Evolutionary conservation across 2,113 vertebrate species (phyloP).

Genomic region (Callopanchax toddi): DNA sequence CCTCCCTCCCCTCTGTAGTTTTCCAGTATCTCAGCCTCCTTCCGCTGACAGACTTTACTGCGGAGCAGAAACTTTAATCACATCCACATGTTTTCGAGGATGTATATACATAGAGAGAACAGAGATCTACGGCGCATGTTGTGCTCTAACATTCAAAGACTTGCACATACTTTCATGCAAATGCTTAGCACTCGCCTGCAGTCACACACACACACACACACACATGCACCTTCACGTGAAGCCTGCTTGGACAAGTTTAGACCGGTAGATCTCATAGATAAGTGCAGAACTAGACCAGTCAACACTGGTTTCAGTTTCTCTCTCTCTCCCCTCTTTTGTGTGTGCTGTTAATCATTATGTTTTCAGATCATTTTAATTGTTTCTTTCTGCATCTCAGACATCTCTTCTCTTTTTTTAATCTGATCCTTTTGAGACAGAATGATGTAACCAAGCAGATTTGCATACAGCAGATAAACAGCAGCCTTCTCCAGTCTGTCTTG

Average conservation of each 20-base stretch:
- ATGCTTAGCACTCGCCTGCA: not conserved
- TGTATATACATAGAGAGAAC: slow-evolving; percentile 16
- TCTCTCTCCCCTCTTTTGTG: slow-evolving; percentile 8
- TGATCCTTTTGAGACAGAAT: slow-evolving; percentile 6
- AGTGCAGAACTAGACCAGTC: slow-evolving; percentile 46
- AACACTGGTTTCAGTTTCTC: slow-evolving; percentile 23
- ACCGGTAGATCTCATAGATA: slow-evolving; percentile 57
- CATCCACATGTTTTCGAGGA: slow-evolving; percentile 66
- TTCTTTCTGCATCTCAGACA: slow-evolving; percentile 28
- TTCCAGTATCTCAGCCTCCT: slow-evolving; percentile 22
- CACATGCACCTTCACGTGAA: slow-evolving; percentile 16
- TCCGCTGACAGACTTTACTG: slow-evolving; percentile 47
- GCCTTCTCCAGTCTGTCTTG: slow-evolving; percentile 39
- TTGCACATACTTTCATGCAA: slow-evolving; percentile 21
- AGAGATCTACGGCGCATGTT: slow-evolving; percentile 13
- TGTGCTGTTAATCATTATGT: slow-evolving; percentile 62
- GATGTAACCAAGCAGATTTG: slow-evolving; percentile 3
- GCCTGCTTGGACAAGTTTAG: slow-evolving; percentile 71
- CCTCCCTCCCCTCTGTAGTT: slow-evolving; percentile 26
- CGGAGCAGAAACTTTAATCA: slow-evolving; percentile 66
- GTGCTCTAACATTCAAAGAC: slow-evolving; percentile 13
- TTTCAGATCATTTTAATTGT: slow-evolving; percentile 59
- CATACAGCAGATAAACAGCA: slow-evolving; percentile 30
- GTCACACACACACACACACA: slow-evolving; percentile 9
- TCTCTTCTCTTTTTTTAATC: too few relatives aligned